Base-by-base conservation (phyloP, 1,140 invertebrate species). In the Nasonia vitripennis region DNA sequence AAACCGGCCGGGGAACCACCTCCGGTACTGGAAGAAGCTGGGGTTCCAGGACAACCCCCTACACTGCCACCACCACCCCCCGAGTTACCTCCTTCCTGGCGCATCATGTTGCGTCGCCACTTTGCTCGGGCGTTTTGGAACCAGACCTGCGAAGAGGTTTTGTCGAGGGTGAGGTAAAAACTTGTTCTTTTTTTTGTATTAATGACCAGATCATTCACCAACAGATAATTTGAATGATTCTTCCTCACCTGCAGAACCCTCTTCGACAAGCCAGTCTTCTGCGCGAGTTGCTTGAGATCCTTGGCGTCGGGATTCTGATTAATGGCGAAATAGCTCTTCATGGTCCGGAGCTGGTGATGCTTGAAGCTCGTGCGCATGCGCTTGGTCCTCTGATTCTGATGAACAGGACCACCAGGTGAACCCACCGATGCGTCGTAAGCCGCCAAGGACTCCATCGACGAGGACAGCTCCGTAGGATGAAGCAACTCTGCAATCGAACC, bases 251-350 rank as follows among this genome's bases (percentile, higher is more conserved):
- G 98, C 73, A 99, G 93, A 31, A 99, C 98, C 88, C 98, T 95
- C 93, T 99, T 99, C 4, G 98, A 98, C 0, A 99, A 94, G 2
- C 98, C 98, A n/a, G 98, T 99, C 94, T 99, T 99, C 91, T 98
- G 97, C 0, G 98, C 97, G 75, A 99, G 92, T 91, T 98, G 97
- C 91, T 99, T 99, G 17, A 99, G 94, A 92, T 99, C 98, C 92
- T 99, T 99, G 48, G 98, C 97, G 90, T 99, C 98, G 9, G 98
- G 98, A 93, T 99, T 99, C 93, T 99, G 98, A 94, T 99, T 99
- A 90, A 99, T 96, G 68, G 97, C 96, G 92, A 99, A 99, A 92
- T 99, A 99, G 23, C 97, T 97, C 93, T 99, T 99, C 98, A 99
- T 99, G 2, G 98, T 98, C 77, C 98, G 93, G n/a, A 99, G 95